A percentile compares a stretch with the other conserved stretches of the same genome.
phyloP scores from a whole-genome alignment of 53 echinoderm and acorn worm species.

The Arbacia lixula region DNA sequence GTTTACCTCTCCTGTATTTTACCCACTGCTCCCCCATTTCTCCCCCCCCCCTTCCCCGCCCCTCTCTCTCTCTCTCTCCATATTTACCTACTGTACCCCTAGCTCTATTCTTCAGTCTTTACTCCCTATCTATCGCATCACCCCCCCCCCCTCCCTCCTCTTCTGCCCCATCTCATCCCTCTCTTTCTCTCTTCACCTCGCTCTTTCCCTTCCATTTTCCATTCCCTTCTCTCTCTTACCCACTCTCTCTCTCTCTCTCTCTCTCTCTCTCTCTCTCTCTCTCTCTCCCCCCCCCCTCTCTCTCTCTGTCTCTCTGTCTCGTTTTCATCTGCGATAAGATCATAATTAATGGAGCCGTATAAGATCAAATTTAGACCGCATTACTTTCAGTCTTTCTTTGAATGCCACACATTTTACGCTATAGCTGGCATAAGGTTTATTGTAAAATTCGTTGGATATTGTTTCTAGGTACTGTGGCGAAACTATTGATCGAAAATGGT shows the following conservation, averaged over 20 bases:
- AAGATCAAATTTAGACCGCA: too few species aligned
- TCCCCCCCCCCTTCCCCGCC: not conserved
- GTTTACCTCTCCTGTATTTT: too few species aligned
- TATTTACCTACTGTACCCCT: not conserved
- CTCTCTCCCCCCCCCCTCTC: not conserved
- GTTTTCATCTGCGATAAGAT: not conserved
- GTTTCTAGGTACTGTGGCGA: too few species aligned
- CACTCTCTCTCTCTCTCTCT: not conserved
- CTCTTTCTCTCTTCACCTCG: not conserved
- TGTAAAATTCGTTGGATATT: too few species aligned
- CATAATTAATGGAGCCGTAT: too few species aligned
- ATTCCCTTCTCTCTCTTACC: not conserved
- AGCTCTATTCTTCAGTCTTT: too few species aligned
- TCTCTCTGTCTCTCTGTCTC: not conserved
- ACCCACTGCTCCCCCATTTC: too few species aligned
- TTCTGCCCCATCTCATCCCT: not conserved
- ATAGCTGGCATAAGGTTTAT: too few species aligned
- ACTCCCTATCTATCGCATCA: too few species aligned
- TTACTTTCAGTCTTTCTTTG: too few species aligned
- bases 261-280: not conserved
- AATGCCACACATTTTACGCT: too few species aligned
- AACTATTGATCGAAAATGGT: too few species aligned
- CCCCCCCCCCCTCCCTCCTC: not conserved
- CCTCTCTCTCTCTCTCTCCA: not conserved
- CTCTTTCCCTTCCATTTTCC: not conserved